These are phyloP conservation scores for Penaeus vannamei DNA, from an alignment of 1,140 invertebrate species.

Conservation along the genomic window DNA sequence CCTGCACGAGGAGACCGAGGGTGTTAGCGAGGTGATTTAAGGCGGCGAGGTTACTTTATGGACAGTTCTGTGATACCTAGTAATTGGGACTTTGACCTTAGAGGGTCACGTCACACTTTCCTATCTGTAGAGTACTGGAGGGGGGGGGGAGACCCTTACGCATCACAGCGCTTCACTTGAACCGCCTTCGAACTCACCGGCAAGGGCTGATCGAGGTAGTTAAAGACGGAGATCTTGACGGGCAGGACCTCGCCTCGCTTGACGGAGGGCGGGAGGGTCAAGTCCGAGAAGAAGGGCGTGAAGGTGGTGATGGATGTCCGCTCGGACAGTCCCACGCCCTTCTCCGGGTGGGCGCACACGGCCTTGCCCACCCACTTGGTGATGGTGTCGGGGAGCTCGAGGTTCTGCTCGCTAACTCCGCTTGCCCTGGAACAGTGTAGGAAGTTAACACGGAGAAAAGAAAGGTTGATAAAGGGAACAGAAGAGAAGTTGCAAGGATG, in stretches of 20 bases:
- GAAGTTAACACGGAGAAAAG: neutral
- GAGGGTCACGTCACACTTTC: no score
- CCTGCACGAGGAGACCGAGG: neutral
- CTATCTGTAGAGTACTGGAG: neutral
- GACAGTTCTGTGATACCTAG: no score
- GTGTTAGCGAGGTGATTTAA: no score
- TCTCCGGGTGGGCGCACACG: conserved; percentile 78
- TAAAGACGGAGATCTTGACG: conserved; percentile 81
- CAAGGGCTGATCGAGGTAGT: conserved; percentile 79
- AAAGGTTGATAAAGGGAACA: neutral
- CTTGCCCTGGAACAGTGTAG: neutral
- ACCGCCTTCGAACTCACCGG: conserved; percentile 73
- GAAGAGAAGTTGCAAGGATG: neutral
- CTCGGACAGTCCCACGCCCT: conserved; percentile 78
- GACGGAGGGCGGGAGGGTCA: conserved; percentile 81
- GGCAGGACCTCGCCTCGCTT: conserved; percentile 80
- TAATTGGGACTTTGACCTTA: no score
- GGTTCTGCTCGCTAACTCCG: conserved; percentile 66
- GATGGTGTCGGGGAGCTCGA: conserved; percentile 81
- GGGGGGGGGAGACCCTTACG: no score
- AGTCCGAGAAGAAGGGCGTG: conserved; percentile 82
- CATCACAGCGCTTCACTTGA: neutral
- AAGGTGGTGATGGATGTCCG: conserved; percentile 78
- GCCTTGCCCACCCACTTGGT: conserved; percentile 83
- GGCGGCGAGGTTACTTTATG: no score